Evolutionary conservation across 2,113 vertebrate species (phyloP).

Genomic region (Chamaea fasciata): DNA sequence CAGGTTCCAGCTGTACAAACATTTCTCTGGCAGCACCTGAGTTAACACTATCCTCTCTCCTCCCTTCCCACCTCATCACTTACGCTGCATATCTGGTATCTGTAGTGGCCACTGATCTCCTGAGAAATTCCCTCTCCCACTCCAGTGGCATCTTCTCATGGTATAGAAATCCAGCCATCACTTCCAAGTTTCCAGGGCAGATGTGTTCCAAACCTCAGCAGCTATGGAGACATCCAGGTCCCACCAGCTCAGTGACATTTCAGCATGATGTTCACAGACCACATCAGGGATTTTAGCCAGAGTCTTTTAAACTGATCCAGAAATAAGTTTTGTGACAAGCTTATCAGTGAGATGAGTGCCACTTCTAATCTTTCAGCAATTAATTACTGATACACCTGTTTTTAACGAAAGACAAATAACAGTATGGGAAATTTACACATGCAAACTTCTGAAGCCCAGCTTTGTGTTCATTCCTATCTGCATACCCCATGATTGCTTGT

Average conservation of each 20-base stretch:
- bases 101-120: background rate
- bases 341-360: background rate
- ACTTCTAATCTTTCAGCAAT: background rate
- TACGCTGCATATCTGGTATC: background rate
- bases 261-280: background rate
- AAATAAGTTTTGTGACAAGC: background rate
- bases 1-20: background rate
- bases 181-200: background rate
- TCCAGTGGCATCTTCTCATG: background rate
- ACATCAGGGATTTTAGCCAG: background rate
- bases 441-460: background rate
- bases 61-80: background rate
- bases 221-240: background rate
- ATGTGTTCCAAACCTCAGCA: background rate
- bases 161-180: background rate
- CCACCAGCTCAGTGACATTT: background rate
- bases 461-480: background rate
- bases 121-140: background rate
- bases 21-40: background rate
- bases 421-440: background rate
- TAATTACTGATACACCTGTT: background rate
- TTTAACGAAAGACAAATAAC: background rate
- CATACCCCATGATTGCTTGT: fast-evolving
- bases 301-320: background rate
- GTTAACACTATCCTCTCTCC: background rate